Evolutionary conservation across 2,888 invertebrate species (phyloP), one percentile per base, ranked within the genome.

Genomic region (Hylaea fasciaria): DNA sequence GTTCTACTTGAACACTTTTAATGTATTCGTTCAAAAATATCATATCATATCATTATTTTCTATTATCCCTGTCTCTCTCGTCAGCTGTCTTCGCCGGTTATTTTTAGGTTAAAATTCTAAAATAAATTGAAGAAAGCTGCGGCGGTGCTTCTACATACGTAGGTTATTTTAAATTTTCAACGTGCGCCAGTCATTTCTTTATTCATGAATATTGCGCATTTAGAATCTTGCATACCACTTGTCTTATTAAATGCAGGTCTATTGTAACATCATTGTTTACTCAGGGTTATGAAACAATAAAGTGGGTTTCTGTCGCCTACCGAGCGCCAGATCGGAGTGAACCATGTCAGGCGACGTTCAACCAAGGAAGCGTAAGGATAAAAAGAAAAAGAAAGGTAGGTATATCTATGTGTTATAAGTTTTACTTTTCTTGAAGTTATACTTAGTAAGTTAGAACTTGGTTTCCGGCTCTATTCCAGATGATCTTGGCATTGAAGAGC

Each of bases 321-420:
- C 73, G 81, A 85, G 89, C 86, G 88, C 83, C 87, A 88, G 85
- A 79, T 78, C 69, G 73, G 76, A 82, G 73, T 80, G 76, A 87
- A 94, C 86, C 87, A 97, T 97, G 97, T 97, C 96, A 85, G 96
- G 96, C 76, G 97, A 97, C 92, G 95, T 96, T 76, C 97, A 97
- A 88, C 96, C 96, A 81, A 95, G 96, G 81, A 97, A 96, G 90
- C 95, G 97, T 76, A 96, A 96, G 91, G 96, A 97, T 85, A 97
- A 96, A 88, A 94, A 94, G 85, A 95, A 94, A 83, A 96, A 95
- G 90, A 97, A 96, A 94, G 96, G 97, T 96, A 94, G n/a, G n/a
- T n/a, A n/a, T n/a, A n/a, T n/a, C 49, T 51, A 16, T 12, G 10
- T 11, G 44, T 5, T 11, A 17, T 14, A 35, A 13, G 12, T 39